Evolutionary conservation across 2,888 invertebrate species (phyloP).

Genomic region (Leptarthrus brevirostris): DNA sequence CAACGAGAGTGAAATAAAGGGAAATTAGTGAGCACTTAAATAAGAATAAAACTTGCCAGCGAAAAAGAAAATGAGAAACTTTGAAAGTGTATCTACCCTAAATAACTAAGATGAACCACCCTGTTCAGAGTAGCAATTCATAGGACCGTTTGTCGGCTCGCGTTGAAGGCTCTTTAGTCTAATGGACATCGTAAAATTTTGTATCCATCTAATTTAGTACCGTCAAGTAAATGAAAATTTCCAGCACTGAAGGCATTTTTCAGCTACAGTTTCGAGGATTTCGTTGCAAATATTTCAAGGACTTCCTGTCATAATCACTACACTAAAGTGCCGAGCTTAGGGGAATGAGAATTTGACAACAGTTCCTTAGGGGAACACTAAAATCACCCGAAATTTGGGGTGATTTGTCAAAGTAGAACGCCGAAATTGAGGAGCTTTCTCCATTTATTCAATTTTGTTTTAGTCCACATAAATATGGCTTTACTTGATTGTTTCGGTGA

Average conservation of each 20-base stretch:
- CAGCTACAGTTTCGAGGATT: neutral
- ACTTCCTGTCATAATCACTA: conserved; percentile 7
- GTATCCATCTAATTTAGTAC: neutral
- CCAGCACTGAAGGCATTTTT: neutral
- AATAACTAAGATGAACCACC: neutral
- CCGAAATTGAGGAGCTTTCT: neutral
- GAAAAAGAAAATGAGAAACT: neutral
- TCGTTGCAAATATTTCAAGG: neutral
- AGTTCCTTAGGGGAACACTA: neutral
- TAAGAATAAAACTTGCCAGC: conserved; percentile 32
- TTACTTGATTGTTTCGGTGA: neutral
- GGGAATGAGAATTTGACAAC: neutral
- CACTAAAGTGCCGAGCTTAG: neutral
- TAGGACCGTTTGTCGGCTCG: conserved; percentile 14
- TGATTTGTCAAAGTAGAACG: neutral
- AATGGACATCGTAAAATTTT: conserved; percentile 31
- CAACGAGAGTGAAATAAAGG: conserved; percentile 9
- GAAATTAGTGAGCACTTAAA: conserved; percentile 48
- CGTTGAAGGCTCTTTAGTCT: conserved; percentile 16
- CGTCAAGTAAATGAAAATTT: conserved; percentile 1
- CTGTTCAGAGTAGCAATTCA: conserved; percentile 6
- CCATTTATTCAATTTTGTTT: neutral
- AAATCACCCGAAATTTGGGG: neutral
- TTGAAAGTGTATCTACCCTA: neutral
- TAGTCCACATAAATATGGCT: neutral